Base-by-base conservation (phyloP, 2,113 vertebrate genomes). In the Microtus oregoni region DNA sequence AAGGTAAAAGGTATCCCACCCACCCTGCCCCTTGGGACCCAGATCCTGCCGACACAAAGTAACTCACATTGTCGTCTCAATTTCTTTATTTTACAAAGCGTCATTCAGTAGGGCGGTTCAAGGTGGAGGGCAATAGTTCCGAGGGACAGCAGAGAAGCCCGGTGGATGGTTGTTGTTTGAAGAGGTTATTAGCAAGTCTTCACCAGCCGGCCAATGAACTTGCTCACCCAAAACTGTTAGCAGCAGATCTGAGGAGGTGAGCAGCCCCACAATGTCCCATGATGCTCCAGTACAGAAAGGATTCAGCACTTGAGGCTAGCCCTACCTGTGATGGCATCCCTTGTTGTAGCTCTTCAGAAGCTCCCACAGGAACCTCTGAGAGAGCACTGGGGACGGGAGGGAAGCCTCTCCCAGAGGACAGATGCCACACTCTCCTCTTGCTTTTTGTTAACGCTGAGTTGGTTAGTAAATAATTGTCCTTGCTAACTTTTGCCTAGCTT, bases 241-340 rank as follows among this genome's bases (percentile, higher is more conserved):
- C n/a, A 68, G 89, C 5, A 19, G 32, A 58, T 5, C 50, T 10
- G 1, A 75, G 22, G 41, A 35, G 5, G 0, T 32, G 26, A 52
- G 24, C 38, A 4, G 35, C 17, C 5, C 28, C 38, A 14, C 2
- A 0, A 7, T 20, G 44, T 2, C 26, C 28, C 52, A 50, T 4
- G 5, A 0, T 52, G n/a, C 26, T 5, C 14, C 35, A 6, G 35
- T 11, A 8, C 52, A 4, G 19, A 55, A 12, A 38, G 47, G 28
- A 5, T 19, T 41, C 41, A 20, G 24, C 3, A 12, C 26, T 24
- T 58, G 52, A 30, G 24, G 41, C 38, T 8, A 30, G 24, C 28
- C 32, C 44, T 5, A 73, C 22, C 30, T 11, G 15, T 13, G n/a
- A 7, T 7, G 1, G 32, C 44, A 2, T 2, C 38, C 72, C 65